Evolutionary conservation across 2,113 vertebrate species (phyloP).

Genomic region (Herpailurus yagouaroundi): DNA sequence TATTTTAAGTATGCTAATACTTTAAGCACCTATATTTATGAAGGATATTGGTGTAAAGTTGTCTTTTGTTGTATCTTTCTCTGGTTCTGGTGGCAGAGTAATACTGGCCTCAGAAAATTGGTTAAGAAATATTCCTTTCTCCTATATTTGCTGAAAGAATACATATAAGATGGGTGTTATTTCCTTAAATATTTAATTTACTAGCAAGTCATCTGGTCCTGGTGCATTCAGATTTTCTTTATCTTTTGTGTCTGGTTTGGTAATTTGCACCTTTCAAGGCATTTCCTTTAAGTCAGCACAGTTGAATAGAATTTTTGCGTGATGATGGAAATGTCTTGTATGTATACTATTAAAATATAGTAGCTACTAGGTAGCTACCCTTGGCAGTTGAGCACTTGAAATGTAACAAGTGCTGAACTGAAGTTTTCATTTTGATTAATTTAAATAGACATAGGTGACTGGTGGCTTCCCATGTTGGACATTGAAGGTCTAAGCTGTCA

Average conservation of each 20-base stretch:
- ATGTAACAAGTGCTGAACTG: background rate
- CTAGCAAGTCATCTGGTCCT: background rate
- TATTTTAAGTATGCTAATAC: background rate
- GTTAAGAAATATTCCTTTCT: background rate
- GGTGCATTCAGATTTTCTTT: background rate
- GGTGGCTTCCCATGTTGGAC: background rate
- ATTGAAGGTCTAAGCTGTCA: background rate
- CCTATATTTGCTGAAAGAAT: background rate
- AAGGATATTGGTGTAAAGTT: background rate
- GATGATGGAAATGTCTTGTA: background rate
- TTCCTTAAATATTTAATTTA: constrained; percentile 25
- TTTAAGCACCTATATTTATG: background rate
- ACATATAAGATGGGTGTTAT: background rate
- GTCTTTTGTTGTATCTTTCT: background rate
- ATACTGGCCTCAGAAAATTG: background rate
- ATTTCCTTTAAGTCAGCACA: background rate
- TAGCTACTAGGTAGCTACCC: background rate
- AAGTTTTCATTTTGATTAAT: constrained; percentile 9
- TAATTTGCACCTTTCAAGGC: background rate
- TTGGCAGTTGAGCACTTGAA: background rate
- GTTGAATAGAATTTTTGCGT: background rate
- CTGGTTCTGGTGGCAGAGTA: background rate
- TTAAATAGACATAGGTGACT: background rate
- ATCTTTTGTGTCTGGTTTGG: background rate
- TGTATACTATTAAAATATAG: background rate